phyloP scores from a whole-genome alignment of 2,888 invertebrate species.

The Oligia latruncula region DNA sequence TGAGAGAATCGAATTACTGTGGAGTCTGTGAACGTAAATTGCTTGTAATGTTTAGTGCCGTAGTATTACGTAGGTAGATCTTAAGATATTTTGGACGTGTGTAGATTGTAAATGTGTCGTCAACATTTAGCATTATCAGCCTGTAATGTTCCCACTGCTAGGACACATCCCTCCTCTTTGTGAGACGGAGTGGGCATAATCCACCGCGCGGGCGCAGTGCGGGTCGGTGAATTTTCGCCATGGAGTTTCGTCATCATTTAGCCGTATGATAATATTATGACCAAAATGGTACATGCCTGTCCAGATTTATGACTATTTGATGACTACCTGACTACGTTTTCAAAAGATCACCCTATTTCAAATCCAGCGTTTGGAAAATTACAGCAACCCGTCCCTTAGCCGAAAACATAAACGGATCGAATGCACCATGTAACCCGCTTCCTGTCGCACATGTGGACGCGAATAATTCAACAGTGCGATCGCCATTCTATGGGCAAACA shows the following conservation, averaged over 20 bases:
- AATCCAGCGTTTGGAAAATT: not conserved
- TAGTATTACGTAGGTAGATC: not conserved
- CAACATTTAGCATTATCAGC: not conserved
- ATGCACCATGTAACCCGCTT: conserved; percentile 68
- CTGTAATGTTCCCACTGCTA: too few species aligned
- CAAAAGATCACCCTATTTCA: not conserved
- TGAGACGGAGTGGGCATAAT: too few species aligned
- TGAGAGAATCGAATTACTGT: conserved; percentile 19
- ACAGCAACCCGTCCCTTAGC: not conserved
- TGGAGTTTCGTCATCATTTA: not conserved
- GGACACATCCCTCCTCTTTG: too few species aligned
- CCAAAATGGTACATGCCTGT: not conserved
- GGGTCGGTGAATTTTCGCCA: too few species aligned
- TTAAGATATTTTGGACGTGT: conserved; percentile 3
- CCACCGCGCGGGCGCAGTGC: too few species aligned
- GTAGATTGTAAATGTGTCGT: not conserved
- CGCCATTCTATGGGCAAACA: conserved; percentile 87
- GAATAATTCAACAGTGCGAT: conserved; percentile 85
- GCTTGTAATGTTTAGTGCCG: not conserved
- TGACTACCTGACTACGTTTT: too few species aligned
- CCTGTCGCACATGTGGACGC: conserved; percentile 72
- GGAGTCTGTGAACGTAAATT: conserved; percentile 14
- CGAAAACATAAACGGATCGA: conserved; percentile 62
- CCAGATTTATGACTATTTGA: not conserved
- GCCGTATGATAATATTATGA: not conserved